Conservation (phyloP, 1,140 invertebrate genomes). For the Capitella teleta region DNA sequence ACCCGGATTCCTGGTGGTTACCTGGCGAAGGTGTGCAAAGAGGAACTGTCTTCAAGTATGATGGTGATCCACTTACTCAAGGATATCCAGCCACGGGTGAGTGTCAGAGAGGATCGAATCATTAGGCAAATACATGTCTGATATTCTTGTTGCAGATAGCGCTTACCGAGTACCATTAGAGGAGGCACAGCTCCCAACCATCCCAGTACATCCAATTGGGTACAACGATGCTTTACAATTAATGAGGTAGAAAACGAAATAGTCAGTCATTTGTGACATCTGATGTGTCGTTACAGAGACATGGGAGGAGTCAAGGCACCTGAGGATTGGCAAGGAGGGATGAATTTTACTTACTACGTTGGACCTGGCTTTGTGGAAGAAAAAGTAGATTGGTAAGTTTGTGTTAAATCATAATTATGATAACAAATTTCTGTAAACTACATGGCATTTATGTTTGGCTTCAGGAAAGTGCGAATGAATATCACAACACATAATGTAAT, state of each 20-base stretch:
- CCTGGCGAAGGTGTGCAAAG: constrained; percentile 43
- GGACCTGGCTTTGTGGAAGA: constrained; percentile 40
- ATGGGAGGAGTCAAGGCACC: constrained; percentile 29
- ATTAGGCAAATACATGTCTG: no score
- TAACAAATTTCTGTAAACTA: neutral
- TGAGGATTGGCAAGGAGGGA: constrained; percentile 39
- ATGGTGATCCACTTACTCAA: constrained; percentile 42
- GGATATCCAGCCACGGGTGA: constrained; percentile 41
- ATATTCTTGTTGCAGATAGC: neutral
- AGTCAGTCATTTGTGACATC: neutral
- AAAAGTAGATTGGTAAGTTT: constrained; percentile 1
- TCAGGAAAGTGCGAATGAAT: constrained; percentile 19
- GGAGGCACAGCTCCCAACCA: constrained; percentile 17
- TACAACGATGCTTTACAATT: constrained; percentile 25
- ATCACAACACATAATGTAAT: constrained; percentile 20
- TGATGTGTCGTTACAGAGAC: constrained; percentile 14
- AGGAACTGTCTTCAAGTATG: constrained; percentile 18
- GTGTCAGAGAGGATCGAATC: no score
- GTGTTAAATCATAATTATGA: neutral
- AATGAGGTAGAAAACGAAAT: neutral
- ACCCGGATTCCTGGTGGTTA: constrained; percentile 43
- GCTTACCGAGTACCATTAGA: neutral
- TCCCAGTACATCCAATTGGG: constrained; percentile 35
- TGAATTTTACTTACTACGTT: constrained; percentile 42
- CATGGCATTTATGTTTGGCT: neutral